Conservation (phyloP, 30 jellyfish, hydroid and myxozoan genomes). For the Sanderia malayensis region DNA sequence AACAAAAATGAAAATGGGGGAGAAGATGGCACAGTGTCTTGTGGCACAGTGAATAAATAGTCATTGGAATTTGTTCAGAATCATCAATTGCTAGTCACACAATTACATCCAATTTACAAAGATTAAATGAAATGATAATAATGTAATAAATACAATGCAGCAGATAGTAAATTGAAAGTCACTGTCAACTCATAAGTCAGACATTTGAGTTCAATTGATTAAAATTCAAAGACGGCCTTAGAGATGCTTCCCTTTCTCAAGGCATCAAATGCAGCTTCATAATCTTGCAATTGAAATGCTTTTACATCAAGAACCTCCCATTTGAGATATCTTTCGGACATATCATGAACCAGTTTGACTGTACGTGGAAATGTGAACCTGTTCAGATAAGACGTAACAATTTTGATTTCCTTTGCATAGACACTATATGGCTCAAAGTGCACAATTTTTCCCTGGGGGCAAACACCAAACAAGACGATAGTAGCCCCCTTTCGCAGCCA, state of each 20-base stretch:
- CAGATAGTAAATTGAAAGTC: too few species aligned
- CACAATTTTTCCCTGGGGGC: slow-evolving; percentile 65
- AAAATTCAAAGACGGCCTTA: slow-evolving; percentile 81
- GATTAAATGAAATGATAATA: too few species aligned
- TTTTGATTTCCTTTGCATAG: slow-evolving; percentile 61
- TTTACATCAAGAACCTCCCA: slow-evolving; percentile 70
- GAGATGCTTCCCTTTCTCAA: slow-evolving; percentile 69
- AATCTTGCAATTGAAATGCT: slow-evolving; percentile 63
- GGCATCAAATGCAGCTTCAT: slow-evolving; percentile 72
- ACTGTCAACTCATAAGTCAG: too few species aligned
- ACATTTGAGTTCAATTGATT: too few species aligned
- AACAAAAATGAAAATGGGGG: too few species aligned
- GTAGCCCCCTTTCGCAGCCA: slow-evolving; percentile 89
- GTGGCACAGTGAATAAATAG: too few species aligned
- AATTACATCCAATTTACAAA: too few species aligned
- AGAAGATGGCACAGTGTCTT: too few species aligned
- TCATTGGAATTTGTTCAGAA: too few species aligned
- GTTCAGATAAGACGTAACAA: slow-evolving; percentile 70
- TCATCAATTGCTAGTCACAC: too few species aligned
- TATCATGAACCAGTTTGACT: slow-evolving; percentile 56
- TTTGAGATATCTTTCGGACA: slow-evolving; percentile 78
- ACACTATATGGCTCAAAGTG: slow-evolving; percentile 71
- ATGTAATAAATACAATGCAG: too few species aligned
- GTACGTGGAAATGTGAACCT: slow-evolving; percentile 75
- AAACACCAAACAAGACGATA: slow-evolving; percentile 80